Percentiles rank a stretch among this genome's conserved stretches.
Conservation (phyloP, 2,797 vertebrate species). For the Threskiornis aethiopicus region DNA sequence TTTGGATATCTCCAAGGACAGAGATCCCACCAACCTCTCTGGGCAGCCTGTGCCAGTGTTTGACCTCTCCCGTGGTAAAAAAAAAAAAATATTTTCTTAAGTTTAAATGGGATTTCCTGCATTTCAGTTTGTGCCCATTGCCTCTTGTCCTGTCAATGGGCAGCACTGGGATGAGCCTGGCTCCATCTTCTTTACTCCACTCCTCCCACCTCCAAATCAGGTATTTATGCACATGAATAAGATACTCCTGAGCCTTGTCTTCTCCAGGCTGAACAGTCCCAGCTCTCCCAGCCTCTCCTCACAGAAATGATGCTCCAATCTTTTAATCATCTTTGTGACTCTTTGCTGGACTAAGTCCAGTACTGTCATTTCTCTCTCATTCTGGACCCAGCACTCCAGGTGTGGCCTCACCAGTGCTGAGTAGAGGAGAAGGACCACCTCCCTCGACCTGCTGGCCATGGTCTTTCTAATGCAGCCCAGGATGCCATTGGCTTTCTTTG, state of each 20-base stretch:
- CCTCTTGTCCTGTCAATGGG: not conserved
- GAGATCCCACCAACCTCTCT: not conserved
- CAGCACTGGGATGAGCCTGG: not conserved
- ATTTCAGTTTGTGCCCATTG: not conserved
- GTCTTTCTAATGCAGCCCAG: not conserved
- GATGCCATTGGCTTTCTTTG: not conserved
- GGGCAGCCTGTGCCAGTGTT: not conserved
- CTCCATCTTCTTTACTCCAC: not conserved
- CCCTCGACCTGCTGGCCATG: not conserved
- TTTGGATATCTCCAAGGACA: not conserved
- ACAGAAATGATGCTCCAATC: not conserved
- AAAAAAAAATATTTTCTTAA: not conserved
- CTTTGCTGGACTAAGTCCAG: not conserved
- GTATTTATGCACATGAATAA: not conserved
- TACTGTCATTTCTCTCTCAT: not conserved
- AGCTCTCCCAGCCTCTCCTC: not conserved
- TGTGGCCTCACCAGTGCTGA: not conserved
- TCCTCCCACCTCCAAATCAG: not conserved
- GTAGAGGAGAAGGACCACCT: not conserved
- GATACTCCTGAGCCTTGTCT: not conserved
- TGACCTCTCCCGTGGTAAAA: not conserved
- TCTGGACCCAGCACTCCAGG: not conserved
- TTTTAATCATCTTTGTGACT: not conserved
- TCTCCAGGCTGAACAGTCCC: not conserved
- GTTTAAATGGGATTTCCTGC: not conserved